phyloP scores from a whole-genome alignment of 2,888 invertebrate species.

The Erebia palarica region DNA sequence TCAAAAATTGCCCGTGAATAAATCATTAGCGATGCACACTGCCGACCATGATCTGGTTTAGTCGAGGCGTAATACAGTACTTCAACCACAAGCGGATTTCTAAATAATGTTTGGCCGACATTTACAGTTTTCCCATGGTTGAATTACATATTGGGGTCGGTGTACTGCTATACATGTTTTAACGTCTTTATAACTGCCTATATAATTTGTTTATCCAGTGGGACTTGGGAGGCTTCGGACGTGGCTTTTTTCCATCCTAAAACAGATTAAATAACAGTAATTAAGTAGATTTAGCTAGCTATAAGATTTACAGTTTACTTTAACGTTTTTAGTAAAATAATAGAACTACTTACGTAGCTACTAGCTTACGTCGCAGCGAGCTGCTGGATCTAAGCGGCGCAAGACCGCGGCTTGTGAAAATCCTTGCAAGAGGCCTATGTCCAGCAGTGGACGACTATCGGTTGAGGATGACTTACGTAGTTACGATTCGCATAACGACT shows the following conservation, averaged over 20 bases:
- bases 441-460: no score
- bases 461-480: no score
- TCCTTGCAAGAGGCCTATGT: no score
- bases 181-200: not conserved
- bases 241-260: not conserved
- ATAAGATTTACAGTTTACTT: no score
- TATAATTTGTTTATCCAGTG: not conserved
- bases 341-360: no score
- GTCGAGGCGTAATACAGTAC: slow-evolving; percentile 9
- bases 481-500: no score
- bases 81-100: slow-evolving; percentile 20
- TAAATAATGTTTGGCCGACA: slow-evolving; percentile 16
- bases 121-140: slow-evolving; percentile 22
- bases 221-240: not conserved
- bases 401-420: no score
- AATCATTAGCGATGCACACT: slow-evolving; percentile 9
- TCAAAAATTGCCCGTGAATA: slow-evolving; percentile 4
- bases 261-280: no score
- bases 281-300: no score
- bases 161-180: not conserved
- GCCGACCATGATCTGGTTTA: slow-evolving; percentile 22
- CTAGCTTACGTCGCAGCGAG: no score
- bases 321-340: no score
- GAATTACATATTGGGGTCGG: slow-evolving; percentile 9
- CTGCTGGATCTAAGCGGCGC: no score